Evolutionary conservation across 2,888 invertebrate species (phyloP), one percentile per base, ranked within the genome.

Genomic region (Agrotis segetum): DNA sequence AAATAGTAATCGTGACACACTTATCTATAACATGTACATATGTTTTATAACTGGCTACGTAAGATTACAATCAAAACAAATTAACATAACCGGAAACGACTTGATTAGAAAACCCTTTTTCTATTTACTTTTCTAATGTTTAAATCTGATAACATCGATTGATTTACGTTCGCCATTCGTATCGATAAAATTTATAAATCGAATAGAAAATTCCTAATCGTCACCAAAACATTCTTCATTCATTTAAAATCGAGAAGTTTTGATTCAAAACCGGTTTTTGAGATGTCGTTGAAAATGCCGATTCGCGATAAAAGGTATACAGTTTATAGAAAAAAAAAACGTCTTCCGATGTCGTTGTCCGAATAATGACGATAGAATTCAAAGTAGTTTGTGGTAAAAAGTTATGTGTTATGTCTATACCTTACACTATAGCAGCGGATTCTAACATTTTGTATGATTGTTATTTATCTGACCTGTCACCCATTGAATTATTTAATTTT

Each of bases 261-360:
- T 71, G 72, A 55, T 67, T 62, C 56, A 69, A 67, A 83, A 87
- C 86, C 82, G 74, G 84, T 86, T 81, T 70, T 66, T 13, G 59
- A 78, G 67, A 77, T 77, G 79, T 81, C 77, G 76, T 82, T 74
- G 80, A 84, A 87, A 88, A 85, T 83, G 72, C 78, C 82, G 81
- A 88, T 88, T 88, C 74, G 87, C 86, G 87, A 88, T 88, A 88
- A 84, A 87, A 84, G 64, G 77, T 83, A 74, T 85, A 77, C 72
- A 64, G 75, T 82, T 76, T 68, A 67, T 77, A 81, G 65, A 74
- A 76, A 79, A 81, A 77, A 87, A 87, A 86, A 78, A 79, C 21
- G n/a, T 86, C 89, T 89, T 88, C 88, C 86, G 88, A 90, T 87
- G 92, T 92, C 92, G 87, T 84, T 91, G 91, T 88, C 89, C 92